Percentiles rank a stretch among this genome's conserved stretches.
These are phyloP conservation scores for Minunthozetes semirufus DNA, from an alignment of 2,888 invertebrate species.

Conservation along the genomic window DNA sequence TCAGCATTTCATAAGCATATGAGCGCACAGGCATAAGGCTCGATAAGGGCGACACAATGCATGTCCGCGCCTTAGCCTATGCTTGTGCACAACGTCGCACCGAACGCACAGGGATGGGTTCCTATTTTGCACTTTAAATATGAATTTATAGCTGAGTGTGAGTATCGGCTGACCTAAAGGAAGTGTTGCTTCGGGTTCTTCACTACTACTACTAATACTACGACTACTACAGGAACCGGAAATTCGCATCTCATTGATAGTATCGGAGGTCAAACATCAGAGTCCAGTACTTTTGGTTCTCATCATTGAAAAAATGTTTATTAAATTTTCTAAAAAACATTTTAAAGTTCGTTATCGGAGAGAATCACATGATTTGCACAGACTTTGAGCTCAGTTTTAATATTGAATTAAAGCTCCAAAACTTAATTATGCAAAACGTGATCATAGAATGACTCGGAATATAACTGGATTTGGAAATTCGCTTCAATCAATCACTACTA, in stretches of 20 bases:
- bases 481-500: neutral
- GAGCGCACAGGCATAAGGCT: conserved; percentile 1
- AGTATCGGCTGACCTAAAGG: conserved; percentile 19
- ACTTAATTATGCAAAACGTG: conserved; percentile 2
- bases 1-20: neutral
- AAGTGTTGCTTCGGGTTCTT: neutral
- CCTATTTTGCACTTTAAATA: neutral
- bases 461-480: neutral
- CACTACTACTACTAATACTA: neutral
- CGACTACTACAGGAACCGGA: conserved; percentile 18
- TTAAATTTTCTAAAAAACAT: too few relatives aligned
- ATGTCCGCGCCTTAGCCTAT: conserved; percentile 13
- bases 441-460: neutral
- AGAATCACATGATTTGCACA: neutral
- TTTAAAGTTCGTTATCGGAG: too few relatives aligned
- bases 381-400: neutral
- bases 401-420: neutral
- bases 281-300: neutral
- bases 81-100: neutral
- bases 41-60: conserved; percentile 4
- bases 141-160: neutral
- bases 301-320: neutral
- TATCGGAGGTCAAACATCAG: neutral
- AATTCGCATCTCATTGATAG: neutral
- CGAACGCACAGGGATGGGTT: neutral